These are phyloP conservation scores for Macquaria ambigua DNA, from an alignment of 2,113 vertebrate genomes.

Conservation along the genomic window DNA sequence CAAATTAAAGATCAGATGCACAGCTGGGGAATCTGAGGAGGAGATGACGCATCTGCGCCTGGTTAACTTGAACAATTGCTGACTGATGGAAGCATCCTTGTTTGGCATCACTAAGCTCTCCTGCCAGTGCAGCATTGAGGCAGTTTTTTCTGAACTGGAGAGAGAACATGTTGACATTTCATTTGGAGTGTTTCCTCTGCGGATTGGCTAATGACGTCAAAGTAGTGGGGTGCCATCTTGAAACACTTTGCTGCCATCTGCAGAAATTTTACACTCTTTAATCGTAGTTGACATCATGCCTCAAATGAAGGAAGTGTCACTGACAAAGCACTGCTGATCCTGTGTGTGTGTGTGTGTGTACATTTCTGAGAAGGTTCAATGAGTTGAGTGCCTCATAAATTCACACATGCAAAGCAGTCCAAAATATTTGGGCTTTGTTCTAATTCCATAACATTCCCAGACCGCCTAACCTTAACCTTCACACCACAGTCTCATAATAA, in stretches of 20 bases:
- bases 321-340: conserved; percentile 63
- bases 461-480: conserved; percentile 36
- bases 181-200: conserved; percentile 23
- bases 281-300: background rate
- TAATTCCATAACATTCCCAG: conserved; percentile 48
- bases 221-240: background rate
- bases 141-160: background rate
- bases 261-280: conserved; percentile 1
- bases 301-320: background rate
- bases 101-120: conserved; percentile 17
- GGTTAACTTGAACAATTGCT: conserved; percentile 17
- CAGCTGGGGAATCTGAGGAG: background rate
- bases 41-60: conserved; percentile 9
- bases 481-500: conserved; percentile 9
- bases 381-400: conserved; percentile 50
- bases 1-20: conserved; percentile 8
- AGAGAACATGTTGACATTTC: conserved; percentile 21
- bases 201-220: conserved; percentile 39
- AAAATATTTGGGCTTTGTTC: conserved; percentile 48
- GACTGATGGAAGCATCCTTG: conserved; percentile 20
- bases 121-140: conserved; percentile 6
- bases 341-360: conserved; percentile 25
- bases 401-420: conserved; percentile 25
- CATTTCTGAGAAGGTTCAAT: conserved; percentile 72
- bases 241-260: conserved; percentile 52